Conservation (phyloP, 2,113 vertebrate genomes). For the Amazona guildingii region DNA sequence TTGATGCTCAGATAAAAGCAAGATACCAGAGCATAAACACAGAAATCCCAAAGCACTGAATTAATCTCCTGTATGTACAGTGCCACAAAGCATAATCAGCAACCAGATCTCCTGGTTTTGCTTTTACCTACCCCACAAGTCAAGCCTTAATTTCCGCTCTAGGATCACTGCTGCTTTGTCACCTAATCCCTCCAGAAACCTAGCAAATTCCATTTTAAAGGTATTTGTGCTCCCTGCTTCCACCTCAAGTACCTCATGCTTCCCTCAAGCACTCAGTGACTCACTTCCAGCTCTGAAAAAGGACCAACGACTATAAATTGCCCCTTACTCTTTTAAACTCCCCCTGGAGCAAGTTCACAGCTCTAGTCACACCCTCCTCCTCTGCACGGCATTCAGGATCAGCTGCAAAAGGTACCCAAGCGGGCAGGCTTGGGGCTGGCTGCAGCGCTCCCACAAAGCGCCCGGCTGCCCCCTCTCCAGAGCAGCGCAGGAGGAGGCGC, state of each 20-base stretch:
- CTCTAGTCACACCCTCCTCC: neutral
- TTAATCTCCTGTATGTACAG: neutral
- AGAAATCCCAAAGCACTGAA: neutral
- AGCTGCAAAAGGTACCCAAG: neutral
- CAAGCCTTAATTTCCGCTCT: slow-evolving; percentile 6
- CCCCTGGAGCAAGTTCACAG: neutral
- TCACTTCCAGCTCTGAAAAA: slow-evolving; percentile 4
- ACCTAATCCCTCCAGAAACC: slow-evolving; percentile 5
- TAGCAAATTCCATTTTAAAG: slow-evolving; percentile 1
- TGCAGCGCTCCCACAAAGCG: neutral
- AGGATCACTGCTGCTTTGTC: neutral
- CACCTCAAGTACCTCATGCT: neutral
- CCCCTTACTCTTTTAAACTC: neutral
- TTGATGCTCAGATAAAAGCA: neutral
- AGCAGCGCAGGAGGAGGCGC: neutral
- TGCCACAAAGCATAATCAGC: neutral
- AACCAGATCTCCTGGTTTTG: neutral
- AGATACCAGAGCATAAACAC: neutral
- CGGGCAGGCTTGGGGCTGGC: neutral
- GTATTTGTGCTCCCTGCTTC: neutral
- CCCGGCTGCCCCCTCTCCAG: accelerated
- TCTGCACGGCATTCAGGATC: neutral
- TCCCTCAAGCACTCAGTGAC: neutral
- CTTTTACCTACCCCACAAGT: neutral
- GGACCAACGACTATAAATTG: neutral